These are phyloP conservation scores for Exephanes ischioxanthus DNA, from an alignment of 2,888 invertebrate species.

Conservation along the genomic window DNA sequence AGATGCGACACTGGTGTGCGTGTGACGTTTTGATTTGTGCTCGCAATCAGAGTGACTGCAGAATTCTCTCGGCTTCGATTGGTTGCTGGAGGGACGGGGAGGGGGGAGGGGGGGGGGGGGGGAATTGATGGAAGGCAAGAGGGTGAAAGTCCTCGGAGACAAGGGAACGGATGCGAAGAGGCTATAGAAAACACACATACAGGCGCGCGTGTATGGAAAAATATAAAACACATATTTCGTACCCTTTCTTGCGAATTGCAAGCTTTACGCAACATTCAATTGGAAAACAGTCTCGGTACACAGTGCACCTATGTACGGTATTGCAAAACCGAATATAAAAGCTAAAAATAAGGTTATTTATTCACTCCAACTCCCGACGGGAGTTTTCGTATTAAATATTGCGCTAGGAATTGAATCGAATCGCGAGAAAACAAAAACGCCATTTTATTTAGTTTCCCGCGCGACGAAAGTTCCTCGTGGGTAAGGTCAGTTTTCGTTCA, in stretches of 20 bases:
- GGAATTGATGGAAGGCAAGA: slow-evolving; percentile 33
- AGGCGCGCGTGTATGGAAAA: background rate
- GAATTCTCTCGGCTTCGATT: slow-evolving; percentile 58
- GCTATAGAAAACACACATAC: slow-evolving; percentile 23
- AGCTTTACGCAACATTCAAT: slow-evolving; percentile 45
- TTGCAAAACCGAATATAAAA: background rate
- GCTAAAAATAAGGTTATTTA: background rate
- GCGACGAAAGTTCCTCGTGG: too few species aligned
- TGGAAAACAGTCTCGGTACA: slow-evolving; percentile 26
- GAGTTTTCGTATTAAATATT: too few species aligned
- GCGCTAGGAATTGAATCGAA: too few species aligned
- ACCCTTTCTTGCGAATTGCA: slow-evolving; percentile 22
- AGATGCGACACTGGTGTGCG: slow-evolving; percentile 33
- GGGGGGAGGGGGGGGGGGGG: slow-evolving; percentile 1
- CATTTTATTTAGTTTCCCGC: too few species aligned
- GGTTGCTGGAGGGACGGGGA: background rate
- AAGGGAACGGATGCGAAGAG: slow-evolving; percentile 45
- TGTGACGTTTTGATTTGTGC: slow-evolving; percentile 65
- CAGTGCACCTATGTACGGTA: background rate
- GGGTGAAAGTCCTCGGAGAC: slow-evolving; percentile 50
- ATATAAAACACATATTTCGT: slow-evolving; percentile 19
- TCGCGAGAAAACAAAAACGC: too few species aligned
- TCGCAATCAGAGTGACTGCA: slow-evolving; percentile 63
- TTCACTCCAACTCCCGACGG: too few species aligned
- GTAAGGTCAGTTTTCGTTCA: too few species aligned